Percentiles rank a stretch among this genome's conserved stretches.
These are phyloP conservation scores for Balearica regulorum DNA, from an alignment of 2,797 vertebrate species.

Conservation along the genomic window DNA sequence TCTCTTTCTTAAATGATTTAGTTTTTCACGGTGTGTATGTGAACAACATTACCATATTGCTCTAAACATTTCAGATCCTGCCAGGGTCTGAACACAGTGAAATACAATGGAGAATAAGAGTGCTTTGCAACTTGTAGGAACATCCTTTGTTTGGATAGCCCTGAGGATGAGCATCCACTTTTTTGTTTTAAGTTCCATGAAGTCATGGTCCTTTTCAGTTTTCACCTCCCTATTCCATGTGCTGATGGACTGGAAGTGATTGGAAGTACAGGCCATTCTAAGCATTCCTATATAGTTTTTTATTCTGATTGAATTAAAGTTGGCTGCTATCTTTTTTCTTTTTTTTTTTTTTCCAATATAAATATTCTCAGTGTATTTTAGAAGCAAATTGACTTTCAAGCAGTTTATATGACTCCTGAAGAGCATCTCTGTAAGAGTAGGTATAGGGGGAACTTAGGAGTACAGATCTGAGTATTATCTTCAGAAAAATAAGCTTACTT, in stretches of 20 bases:
- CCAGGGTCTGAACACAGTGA: not conserved
- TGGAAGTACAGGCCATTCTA: not conserved
- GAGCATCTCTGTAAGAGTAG: constrained; percentile 28
- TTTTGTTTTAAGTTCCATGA: not conserved
- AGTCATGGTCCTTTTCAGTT: not conserved
- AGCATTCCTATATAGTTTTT: not conserved
- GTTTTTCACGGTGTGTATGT: constrained; percentile 22
- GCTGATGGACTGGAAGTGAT: not conserved
- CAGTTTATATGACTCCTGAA: not conserved
- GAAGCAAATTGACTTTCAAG: constrained; percentile 24
- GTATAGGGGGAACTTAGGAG: not conserved
- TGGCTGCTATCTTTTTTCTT: not conserved
- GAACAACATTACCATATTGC: constrained; percentile 23
- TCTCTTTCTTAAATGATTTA: not conserved
- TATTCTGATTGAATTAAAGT: not conserved
- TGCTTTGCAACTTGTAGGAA: not conserved
- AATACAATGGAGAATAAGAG: not conserved
- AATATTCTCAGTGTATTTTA: not conserved
- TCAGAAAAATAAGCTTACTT: not conserved
- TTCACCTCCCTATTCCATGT: not conserved
- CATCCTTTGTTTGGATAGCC: not conserved
- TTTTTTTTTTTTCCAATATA: not conserved
- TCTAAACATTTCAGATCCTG: constrained; percentile 21
- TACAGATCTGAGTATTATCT: not conserved
- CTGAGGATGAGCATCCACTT: not conserved